These are phyloP conservation scores for Paramormyrops hopkinsi DNA, from an alignment of 2,797 vertebrate genomes.

Conservation along the genomic window DNA sequence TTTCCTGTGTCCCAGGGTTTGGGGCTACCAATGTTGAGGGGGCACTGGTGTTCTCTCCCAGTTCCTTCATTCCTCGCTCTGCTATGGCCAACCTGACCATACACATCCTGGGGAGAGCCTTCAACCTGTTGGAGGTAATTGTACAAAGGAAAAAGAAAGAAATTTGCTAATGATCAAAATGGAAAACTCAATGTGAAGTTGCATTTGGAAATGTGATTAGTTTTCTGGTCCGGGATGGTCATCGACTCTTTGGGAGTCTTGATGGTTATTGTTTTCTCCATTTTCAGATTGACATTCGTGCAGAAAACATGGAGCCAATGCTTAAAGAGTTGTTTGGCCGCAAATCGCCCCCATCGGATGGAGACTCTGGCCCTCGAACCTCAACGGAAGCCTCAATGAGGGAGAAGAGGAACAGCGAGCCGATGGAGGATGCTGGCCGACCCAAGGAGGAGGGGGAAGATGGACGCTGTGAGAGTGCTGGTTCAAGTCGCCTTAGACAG, in stretches of 20 bases:
- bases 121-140: slow-evolving; percentile 75
- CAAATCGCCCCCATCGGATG: slow-evolving; percentile 39
- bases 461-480: slow-evolving; percentile 56
- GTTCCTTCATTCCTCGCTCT: slow-evolving; percentile 74
- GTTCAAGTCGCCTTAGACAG: slow-evolving; percentile 56
- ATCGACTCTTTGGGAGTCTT: not conserved
- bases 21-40: slow-evolving; percentile 71
- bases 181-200: not conserved
- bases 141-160: not conserved
- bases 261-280: not conserved
- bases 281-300: slow-evolving; percentile 62
- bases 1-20: slow-evolving; percentile 49
- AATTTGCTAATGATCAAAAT: not conserved
- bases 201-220: not conserved
- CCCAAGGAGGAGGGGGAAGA: slow-evolving; percentile 33
- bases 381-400: slow-evolving; percentile 30
- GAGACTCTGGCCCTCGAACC: slow-evolving; percentile 30
- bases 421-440: slow-evolving; percentile 29
- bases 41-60: slow-evolving; percentile 71
- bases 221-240: not conserved
- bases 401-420: slow-evolving; percentile 36
- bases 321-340: slow-evolving; percentile 57
- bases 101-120: slow-evolving; percentile 64
- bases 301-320: slow-evolving; percentile 71
- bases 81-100: slow-evolving; percentile 66